phyloP scores from a whole-genome alignment of 2,113 vertebrate species.

The Phodopus roborovskii region DNA sequence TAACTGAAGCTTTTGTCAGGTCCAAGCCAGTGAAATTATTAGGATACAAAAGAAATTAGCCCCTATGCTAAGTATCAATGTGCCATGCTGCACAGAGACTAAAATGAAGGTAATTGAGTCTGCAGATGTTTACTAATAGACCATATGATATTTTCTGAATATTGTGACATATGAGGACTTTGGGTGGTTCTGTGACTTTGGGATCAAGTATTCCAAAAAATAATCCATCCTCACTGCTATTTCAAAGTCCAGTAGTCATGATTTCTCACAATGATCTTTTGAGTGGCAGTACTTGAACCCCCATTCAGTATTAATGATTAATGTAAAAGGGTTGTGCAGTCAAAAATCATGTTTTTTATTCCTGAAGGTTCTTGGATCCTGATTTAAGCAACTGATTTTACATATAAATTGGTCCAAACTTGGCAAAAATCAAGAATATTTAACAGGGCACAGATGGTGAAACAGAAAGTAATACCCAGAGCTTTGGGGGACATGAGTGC shows the following conservation, averaged over 20 bases:
- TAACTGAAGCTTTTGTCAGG: constrained; percentile 26
- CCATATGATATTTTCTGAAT: background rate
- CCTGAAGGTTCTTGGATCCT: constrained; percentile 84
- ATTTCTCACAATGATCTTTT: constrained; percentile 69
- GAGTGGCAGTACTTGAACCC: constrained; percentile 74
- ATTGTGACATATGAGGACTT: constrained; percentile 43
- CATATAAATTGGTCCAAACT: constrained; percentile 90
- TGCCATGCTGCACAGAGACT: constrained; percentile 12
- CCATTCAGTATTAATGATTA: constrained; percentile 83
- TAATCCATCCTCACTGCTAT: constrained; percentile 42
- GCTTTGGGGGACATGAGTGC: constrained; percentile 86
- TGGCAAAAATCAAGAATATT: constrained; percentile 91
- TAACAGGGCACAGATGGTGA: constrained; percentile 90
- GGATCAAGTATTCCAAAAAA: constrained; percentile 61
- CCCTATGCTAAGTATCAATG: background rate
- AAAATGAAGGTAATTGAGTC: constrained; percentile 65
- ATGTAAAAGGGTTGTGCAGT: constrained; percentile 82
- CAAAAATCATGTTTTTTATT: constrained; percentile 72
- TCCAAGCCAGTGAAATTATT: constrained; percentile 51
- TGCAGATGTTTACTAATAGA: constrained; percentile 29
- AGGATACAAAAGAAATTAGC: constrained; percentile 52
- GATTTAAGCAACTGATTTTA: constrained; percentile 86
- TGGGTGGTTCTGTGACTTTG: background rate
- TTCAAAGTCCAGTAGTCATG: constrained; percentile 56
- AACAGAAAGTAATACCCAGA: constrained; percentile 89